Evolutionary conservation across 2,888 invertebrate genomes (phyloP), one percentile per base, ranked within the genome.

Genomic region (Dusona sp.): DNA sequence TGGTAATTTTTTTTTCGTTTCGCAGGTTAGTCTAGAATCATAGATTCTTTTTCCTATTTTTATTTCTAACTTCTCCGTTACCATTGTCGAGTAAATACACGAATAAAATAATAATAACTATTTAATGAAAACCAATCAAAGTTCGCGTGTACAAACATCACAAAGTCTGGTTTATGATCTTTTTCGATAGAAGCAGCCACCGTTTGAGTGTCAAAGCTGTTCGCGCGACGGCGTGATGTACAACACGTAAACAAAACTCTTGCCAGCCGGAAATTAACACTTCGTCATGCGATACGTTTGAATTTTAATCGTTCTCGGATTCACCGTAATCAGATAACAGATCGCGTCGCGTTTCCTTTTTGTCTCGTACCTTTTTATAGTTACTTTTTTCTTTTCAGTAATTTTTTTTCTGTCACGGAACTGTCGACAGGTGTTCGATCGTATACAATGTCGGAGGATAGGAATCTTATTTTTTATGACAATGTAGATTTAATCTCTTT

Each of bases 201-300:
- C 86, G 90, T 86, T 87, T 80, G 87, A 86, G 86, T 84, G 79
- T 67, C 75, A 78, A 67, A 75, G 72, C 78, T 68, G 80, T 82
- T 74, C 80, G 80, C 36, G 57, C 25, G 57, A 13, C 29, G 73
- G 61, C 42, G 72, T 70, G 61, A 72, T 57, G 70, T 38, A 19
- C 61, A n/a, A 65, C 65, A 78, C 65, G 57, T 70, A 65, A 36
- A 65, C 67, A 38, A 42, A 38, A 38, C 22, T 67, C 22, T 22
- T 42, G 36, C 42, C 22, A 38, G 42, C 11, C 36, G 36, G 45
- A 65, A 70, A 84, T 84, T 84, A 84, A 79, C 79, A 75, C 51
- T 84, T 51, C 64, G 79, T 84, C 84, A 84, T 84, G 84, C 84
- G 84, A 84, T 80, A 79, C 38, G 64, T 79, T 74, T 64, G 48